Base-by-base conservation (phyloP, 2,113 vertebrate species). In the Athene noctua region DNA sequence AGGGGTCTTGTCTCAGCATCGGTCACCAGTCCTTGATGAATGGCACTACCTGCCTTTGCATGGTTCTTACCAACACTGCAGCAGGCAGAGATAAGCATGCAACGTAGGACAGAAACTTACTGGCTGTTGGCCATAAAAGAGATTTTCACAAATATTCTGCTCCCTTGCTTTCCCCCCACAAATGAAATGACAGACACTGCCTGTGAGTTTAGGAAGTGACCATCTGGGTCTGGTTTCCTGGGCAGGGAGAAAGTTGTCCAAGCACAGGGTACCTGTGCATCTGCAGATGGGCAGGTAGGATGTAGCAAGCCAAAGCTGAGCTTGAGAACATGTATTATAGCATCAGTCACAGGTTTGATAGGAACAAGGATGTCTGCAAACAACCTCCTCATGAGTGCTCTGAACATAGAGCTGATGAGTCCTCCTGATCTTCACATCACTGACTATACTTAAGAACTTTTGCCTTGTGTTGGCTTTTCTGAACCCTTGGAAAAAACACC, bases 311-410 rank as follows among this genome's bases (percentile, higher is more conserved):
- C 52, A 62, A 49, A 16, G 25, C 18, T 67, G n/a, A 27, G 36
- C 66, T 51, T 0, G 0, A 38, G 75, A 65, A 68, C 40, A 10
- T 0, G 13, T 2, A 40, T 40, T 40, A 40, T 40, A 61, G 21
- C 44, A 57, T 9, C 59, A 26, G 23, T 4, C 5, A 63, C 9
- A 25, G 44, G 18, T 25, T 40, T 20, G 73, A 21, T 4, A 23
- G 54, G 44, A 26, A 65, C 16, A n/a, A 34, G 20, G n/a, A 26
- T 29, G 22, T 32, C 73, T 85, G 72, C 68, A 49, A 63, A 59
- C 30, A 54, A 16, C 3, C 25, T 52, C 30, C 46, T 77, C 40
- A 5, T 6, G 55, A 38, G 34, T n/a, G 68, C 19, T 63, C 49
- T 1, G 2, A 7, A 40, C 20, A 14, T 1, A 12, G 32, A 34